Conservation (phyloP, 30 jellyfish, hydroid and myxozoan genomes). For the Aurelia aurita complex sp. Pacific region DNA sequence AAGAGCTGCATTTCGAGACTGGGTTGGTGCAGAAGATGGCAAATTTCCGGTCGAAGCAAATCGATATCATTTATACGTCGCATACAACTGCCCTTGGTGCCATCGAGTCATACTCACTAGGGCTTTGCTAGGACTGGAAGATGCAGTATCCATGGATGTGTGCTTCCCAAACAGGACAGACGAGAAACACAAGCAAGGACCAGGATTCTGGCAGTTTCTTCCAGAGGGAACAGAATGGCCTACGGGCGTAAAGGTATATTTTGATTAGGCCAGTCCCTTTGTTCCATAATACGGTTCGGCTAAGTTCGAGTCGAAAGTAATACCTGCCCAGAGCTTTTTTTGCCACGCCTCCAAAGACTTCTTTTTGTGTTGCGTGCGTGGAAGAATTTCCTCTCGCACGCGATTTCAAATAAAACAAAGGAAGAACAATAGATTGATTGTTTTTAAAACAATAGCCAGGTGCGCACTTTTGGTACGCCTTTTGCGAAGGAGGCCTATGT, state of each 20-base stretch:
- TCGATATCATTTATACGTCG: constrained; percentile 57
- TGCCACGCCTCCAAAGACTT: too few species aligned
- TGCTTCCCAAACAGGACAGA: constrained; percentile 61
- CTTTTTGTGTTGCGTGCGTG: too few species aligned
- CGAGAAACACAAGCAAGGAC: constrained; percentile 58
- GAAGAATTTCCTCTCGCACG: too few species aligned
- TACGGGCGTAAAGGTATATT: constrained; percentile 38
- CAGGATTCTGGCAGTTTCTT: constrained; percentile 65
- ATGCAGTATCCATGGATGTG: constrained; percentile 67
- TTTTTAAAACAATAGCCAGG: too few species aligned
- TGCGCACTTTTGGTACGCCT: too few species aligned
- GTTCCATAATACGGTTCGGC: too few species aligned
- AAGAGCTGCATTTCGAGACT: constrained; percentile 59
- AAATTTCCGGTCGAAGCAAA: constrained; percentile 42
- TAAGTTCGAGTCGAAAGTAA: too few species aligned
- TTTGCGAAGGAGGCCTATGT: too few species aligned
- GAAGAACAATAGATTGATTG: too few species aligned
- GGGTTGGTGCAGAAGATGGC: constrained; percentile 55
- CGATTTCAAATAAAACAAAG: too few species aligned
- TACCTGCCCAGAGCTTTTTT: too few species aligned
- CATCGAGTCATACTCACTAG: constrained; percentile 56
- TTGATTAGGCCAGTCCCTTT: too few species aligned
- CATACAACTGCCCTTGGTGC: constrained; percentile 72
- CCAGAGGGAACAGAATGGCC: constrained; percentile 65
- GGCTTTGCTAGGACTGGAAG: constrained; percentile 50